Base-by-base conservation (phyloP, 2,888 invertebrate genomes). In the Zhuqinia jingwanae region DNA sequence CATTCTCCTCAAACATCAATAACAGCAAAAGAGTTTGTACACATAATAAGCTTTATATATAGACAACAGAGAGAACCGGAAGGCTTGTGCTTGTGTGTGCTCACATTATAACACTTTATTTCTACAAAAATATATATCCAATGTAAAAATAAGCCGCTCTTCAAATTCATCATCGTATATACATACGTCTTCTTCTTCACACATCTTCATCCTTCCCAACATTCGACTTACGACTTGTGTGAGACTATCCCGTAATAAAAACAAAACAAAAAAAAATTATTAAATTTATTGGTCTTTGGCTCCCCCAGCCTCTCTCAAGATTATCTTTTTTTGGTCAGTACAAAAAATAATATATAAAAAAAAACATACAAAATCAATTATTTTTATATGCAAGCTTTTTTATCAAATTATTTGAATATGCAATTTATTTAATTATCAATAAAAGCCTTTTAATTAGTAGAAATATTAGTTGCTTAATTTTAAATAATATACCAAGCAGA, bases 271-370 rank as follows among this genome's bases (percentile, higher is more conserved):
- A 53, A 53, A 75, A 36, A 53, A 8, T 53, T 30, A 53, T 36
- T 53, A 75, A 78, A 47, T 22, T 78, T 20, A 50, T 63, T 50
- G 47, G 45, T 78, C 78, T 42, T 63, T 56, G 63, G 63, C 63
- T 78, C 15, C 68, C 53, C 68, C 53, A 73, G 8, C 53, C 42
- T 82, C 82, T 20, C 60, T 22, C 36, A 30, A 75, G 42, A 53
- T 63, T 42, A 60, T 50, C 78, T 47, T 65, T n/a, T n/a, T 76
- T 76, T 83, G 83, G 83, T 83, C 83, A 83, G 83, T 83, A 77
- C 47, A 73, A 73, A 65, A 73, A 36, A 68, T 20, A 65, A 73
- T 6, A 68, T 20, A 73, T 47, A 25, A 75, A 75, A 75, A 75
- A 36, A 73, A 77, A 77, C 65, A 79, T 65, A n/a, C 65, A 79